Conservation (phyloP, 2,797 vertebrate genomes). For the Ficedula albicollis region DNA sequence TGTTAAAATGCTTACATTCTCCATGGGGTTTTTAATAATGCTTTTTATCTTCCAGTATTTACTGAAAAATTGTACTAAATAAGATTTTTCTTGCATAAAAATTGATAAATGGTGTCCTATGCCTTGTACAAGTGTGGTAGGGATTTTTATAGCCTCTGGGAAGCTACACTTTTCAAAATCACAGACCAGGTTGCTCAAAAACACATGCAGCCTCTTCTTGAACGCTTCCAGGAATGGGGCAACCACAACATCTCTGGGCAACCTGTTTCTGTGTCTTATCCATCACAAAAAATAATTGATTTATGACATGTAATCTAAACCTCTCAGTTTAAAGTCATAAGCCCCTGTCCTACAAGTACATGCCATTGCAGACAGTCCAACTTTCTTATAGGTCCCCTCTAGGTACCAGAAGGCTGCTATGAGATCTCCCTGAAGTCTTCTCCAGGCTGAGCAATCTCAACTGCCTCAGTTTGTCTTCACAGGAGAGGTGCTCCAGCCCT, state of each 20-base stretch:
- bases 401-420: neutral
- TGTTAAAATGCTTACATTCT: neutral
- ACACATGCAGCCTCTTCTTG: neutral
- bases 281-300: neutral
- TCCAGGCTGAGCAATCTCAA: neutral
- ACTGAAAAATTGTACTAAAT: neutral
- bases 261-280: neutral
- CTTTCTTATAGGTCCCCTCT: neutral
- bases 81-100: neutral
- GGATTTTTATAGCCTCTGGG: neutral
- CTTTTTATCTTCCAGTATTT: neutral
- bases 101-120: neutral
- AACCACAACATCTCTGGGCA: neutral
- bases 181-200: neutral
- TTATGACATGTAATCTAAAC: neutral
- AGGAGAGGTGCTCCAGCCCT: neutral
- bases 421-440: neutral
- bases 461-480: neutral
- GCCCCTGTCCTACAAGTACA: neutral
- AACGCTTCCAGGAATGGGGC: neutral
- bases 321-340: neutral
- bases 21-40: neutral
- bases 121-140: neutral
- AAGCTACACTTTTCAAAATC: neutral
- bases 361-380: neutral